Evolutionary conservation across 2,797 vertebrate species (phyloP), one percentile per base, ranked within the genome.

Genomic region (Etheostoma perlongum): DNA sequence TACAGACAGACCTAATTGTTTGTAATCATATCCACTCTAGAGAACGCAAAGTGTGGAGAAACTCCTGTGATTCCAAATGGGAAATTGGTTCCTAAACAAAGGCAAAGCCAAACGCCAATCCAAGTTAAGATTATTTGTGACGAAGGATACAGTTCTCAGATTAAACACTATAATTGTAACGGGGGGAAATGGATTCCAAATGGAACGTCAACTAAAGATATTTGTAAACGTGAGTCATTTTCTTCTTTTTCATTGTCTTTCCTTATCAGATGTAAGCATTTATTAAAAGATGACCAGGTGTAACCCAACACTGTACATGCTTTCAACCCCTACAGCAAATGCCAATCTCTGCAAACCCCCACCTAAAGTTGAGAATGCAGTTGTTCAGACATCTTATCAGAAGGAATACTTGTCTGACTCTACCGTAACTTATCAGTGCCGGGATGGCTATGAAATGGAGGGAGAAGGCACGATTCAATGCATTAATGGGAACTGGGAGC

Each of bases 171-270:
- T 4, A 60, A 0, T 6, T 94, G 93, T 74, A 0, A 0, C 0
- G 1, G 15, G 0, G 93, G 91, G 55, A 1, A 15, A 1, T 94
- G 92, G 93, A 0, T 44, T 15, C 15, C 14, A 13, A 1, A 6
- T 0, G 23, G 3, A 27, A 0, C 1, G 3, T 0, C n/a, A 0
- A 13, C 65, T 3, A 4, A 58, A 11, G 0, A 0, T 0, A 60
- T 89, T 36, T 94, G 93, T 53, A 1, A 0, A 75, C 11, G 90
- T 93, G 66, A 92, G 90, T 84, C 25, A 27, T 30, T 14, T 44
- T 59, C 36, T 40, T 40, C 36, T 40, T 40, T 40, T 40, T 40
- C 10, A 12, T 12, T 25, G 1, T 63, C 0, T 19, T 2, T 46
- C 36, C 51, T 68, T 5, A 2, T 36, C 11, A 42, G 4, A 47